Evolutionary conservation across 1,140 invertebrate species (phyloP).

Genomic region (Cepaea nemoralis): DNA sequence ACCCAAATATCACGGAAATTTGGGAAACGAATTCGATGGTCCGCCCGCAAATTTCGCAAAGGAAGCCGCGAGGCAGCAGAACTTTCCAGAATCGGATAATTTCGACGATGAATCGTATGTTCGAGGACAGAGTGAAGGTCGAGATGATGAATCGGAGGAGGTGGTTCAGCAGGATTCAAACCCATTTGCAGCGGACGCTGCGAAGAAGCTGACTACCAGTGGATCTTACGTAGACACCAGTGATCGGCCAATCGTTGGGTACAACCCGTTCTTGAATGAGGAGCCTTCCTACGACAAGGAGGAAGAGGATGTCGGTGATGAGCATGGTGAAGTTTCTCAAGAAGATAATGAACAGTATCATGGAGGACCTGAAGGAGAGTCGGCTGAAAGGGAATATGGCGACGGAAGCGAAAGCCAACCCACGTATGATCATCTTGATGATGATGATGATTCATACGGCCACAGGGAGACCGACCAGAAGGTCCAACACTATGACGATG

Average conservation of each 20-base stretch:
- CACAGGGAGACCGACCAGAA: neutral
- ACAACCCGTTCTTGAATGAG: conserved; percentile 26
- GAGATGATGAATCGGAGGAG: neutral
- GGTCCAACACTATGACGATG: neutral
- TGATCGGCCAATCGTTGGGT: conserved; percentile 19
- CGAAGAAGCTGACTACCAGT: neutral
- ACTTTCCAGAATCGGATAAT: neutral
- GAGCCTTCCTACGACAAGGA: neutral
- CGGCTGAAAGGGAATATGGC: neutral
- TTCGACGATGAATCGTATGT: neutral
- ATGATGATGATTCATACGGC: neutral
- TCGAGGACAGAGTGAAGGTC: neutral
- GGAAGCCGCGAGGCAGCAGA: neutral
- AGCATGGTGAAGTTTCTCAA: neutral
- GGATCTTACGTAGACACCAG: neutral
- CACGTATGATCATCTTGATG: neutral
- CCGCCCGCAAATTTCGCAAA: conserved; percentile 27
- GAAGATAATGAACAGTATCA: neutral
- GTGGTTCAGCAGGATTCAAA: neutral
- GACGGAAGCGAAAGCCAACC: neutral
- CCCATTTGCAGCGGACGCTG: neutral
- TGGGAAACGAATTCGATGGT: neutral
- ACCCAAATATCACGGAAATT: neutral
- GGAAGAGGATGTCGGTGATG: neutral
- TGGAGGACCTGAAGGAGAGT: neutral